Percentiles rank a stretch among this genome's conserved stretches.
Evolutionary conservation across 2,888 invertebrate genomes (phyloP).

Genomic region (Tetheella fluctuosa): DNA sequence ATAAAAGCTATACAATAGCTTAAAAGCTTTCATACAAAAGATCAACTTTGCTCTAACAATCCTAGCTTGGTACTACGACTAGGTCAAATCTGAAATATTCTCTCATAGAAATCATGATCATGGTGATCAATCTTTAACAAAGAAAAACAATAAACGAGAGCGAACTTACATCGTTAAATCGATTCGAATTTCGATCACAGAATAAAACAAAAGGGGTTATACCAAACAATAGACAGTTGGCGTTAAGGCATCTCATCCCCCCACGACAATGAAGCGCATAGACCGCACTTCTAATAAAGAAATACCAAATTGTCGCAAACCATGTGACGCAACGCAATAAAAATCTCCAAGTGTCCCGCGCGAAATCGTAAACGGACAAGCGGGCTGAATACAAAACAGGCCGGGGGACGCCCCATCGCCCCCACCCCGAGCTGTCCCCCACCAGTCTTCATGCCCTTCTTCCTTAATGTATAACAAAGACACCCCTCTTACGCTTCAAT

Average conservation of each 20-base stretch:
- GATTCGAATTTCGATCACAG: neutral
- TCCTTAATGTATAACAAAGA: constrained; percentile 84
- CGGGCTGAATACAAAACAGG: constrained; percentile 80
- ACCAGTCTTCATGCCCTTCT: constrained; percentile 78
- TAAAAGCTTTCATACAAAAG: too few species aligned
- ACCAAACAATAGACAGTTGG: constrained; percentile 6
- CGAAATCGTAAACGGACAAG: constrained; percentile 79
- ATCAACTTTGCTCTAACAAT: too few species aligned
- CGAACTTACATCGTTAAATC: neutral
- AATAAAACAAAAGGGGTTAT: neutral
- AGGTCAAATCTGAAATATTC: too few species aligned
- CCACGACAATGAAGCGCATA: constrained; percentile 44
- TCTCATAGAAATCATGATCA: too few species aligned
- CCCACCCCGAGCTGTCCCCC: constrained; percentile 39
- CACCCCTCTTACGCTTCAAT: constrained; percentile 78
- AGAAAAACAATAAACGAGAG: too few species aligned
- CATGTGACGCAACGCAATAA: constrained; percentile 63
- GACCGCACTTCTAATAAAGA: constrained; percentile 68
- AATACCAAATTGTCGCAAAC: constrained; percentile 68
- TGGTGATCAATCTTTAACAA: too few species aligned
- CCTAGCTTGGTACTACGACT: too few species aligned
- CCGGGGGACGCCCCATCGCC: constrained; percentile 40
- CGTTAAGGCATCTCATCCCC: constrained; percentile 1
- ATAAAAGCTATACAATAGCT: too few species aligned
- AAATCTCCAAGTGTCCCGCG: constrained; percentile 80